A percentile compares a stretch with the other conserved stretches of the same genome.
Conservation (phyloP, 2,888 invertebrate genomes). For the Tuta absoluta region DNA sequence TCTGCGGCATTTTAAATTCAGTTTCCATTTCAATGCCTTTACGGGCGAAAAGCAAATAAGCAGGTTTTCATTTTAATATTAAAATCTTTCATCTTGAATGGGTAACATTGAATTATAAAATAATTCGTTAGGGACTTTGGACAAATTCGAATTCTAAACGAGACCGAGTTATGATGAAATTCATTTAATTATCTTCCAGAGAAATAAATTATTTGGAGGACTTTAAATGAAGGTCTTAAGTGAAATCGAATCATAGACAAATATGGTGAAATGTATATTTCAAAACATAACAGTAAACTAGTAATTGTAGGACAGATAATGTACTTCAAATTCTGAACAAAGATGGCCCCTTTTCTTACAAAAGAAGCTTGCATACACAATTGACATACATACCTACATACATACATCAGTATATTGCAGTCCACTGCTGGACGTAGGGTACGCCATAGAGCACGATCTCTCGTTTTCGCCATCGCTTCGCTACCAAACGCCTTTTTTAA, state of each 20-base stretch:
- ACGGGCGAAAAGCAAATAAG: neutral
- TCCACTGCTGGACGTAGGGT: too few species aligned
- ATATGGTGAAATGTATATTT: neutral
- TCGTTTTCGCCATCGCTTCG: too few species aligned
- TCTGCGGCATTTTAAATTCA: neutral
- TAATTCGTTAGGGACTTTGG: neutral
- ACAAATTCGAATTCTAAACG: slow-evolving; percentile 22
- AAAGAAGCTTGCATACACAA: too few species aligned
- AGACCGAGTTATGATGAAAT: slow-evolving; percentile 9
- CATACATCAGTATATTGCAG: too few species aligned
- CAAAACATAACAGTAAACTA: too few species aligned
- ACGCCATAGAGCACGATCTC: too few species aligned
- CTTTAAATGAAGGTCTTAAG: slow-evolving; percentile 25
- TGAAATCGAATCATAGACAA: neutral
- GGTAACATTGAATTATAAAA: slow-evolving; percentile 1
- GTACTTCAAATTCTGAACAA: too few species aligned
- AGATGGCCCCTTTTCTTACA: too few species aligned
- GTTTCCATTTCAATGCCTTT: neutral
- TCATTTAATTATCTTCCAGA: slow-evolving; percentile 5
- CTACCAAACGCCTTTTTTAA: too few species aligned
- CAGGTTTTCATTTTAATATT: neutral
- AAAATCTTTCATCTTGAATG: neutral
- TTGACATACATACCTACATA: too few species aligned
- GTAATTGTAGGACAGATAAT: too few species aligned
- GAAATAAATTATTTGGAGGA: neutral